phyloP scores from a whole-genome alignment of 2,113 vertebrate species.

The Melanerpes formicivorus region DNA sequence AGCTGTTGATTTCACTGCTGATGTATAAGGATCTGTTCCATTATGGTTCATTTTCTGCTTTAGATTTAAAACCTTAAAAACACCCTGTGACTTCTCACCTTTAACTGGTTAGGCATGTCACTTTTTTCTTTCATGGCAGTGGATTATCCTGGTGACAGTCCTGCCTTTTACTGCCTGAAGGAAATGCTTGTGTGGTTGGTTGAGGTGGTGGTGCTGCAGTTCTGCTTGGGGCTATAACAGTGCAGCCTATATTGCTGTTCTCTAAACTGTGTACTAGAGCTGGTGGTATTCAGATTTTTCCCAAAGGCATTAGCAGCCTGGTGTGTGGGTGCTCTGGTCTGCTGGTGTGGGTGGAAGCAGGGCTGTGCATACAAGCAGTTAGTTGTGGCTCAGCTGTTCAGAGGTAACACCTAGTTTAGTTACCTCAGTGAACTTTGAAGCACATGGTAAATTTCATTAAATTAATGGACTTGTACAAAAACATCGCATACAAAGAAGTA shows the following conservation, averaged over 20 bases:
- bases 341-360: neutral
- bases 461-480: neutral
- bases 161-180: neutral
- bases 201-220: neutral
- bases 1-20: neutral
- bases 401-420: constrained; percentile 34
- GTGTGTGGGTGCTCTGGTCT: neutral
- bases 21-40: neutral
- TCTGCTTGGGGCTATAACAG: neutral
- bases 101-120: neutral
- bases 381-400: constrained; percentile 19
- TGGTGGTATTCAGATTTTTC: neutral
- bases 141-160: neutral
- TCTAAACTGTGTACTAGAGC: neutral
- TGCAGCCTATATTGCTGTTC: neutral
- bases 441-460: neutral
- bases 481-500: neutral
- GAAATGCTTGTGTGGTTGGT: neutral
- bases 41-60: neutral
- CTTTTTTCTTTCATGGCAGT: neutral
- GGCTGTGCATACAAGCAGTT: neutral
- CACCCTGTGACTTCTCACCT: neutral
- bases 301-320: neutral
- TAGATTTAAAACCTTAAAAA: neutral
- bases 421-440: constrained; percentile 37